Conservation (phyloP, 2,888 invertebrate genomes). For the Limnephilus rhombicus region DNA sequence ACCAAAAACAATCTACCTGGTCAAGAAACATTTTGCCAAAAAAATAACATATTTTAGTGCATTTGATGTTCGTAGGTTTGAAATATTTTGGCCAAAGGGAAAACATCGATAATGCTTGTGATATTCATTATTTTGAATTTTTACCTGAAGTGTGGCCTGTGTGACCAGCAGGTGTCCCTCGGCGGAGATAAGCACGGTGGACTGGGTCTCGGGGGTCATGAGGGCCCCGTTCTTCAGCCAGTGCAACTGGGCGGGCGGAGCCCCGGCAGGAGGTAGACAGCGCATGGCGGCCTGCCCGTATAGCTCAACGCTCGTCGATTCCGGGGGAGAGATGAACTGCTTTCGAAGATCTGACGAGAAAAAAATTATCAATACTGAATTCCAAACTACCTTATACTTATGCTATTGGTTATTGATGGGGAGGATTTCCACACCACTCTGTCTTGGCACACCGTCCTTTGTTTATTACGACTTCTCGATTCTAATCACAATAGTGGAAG, state of each 20-base stretch:
- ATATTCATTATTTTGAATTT: not conserved
- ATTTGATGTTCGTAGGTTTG: not conserved
- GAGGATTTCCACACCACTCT: too few relatives aligned
- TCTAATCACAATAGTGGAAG: not conserved
- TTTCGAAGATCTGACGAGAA: conserved; percentile 59
- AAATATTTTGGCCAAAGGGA: not conserved
- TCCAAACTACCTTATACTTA: not conserved
- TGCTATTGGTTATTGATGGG: too few relatives aligned
- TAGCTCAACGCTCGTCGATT: conserved; percentile 58
- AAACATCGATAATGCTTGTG: not conserved
- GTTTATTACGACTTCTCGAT: too few relatives aligned
- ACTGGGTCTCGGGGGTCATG: conserved; percentile 78
- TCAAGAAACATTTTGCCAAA: not conserved
- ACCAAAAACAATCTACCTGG: too few relatives aligned
- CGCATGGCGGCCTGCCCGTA: conserved; percentile 59
- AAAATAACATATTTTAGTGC: not conserved
- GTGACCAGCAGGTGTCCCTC: conserved; percentile 88
- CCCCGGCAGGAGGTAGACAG: conserved; percentile 64
- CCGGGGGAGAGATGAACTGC: conserved; percentile 64
- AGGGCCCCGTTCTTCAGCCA: conserved; percentile 69
- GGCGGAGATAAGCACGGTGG: conserved; percentile 81
- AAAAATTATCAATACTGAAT: not conserved
- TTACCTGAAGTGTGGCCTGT: conserved; percentile 87
- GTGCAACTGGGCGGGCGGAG: conserved; percentile 63
- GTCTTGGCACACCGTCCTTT: too few relatives aligned